These are phyloP conservation scores for Drosophila kanapiae DNA, from an alignment of 1,140 invertebrate genomes.

Conservation along the genomic window DNA sequence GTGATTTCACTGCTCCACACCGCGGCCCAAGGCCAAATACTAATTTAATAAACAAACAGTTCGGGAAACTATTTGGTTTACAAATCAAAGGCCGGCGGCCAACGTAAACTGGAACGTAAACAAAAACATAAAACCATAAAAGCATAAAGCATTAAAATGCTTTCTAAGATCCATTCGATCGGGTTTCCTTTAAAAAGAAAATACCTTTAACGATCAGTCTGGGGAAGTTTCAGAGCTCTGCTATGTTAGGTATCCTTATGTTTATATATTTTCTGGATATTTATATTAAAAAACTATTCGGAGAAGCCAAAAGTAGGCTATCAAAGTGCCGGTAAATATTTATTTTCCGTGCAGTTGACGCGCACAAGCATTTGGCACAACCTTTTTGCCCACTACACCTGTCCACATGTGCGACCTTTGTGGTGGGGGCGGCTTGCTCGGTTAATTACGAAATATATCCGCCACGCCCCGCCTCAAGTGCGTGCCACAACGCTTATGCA, in stretches of 20 bases:
- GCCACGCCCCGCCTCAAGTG: background rate
- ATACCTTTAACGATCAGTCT: no score
- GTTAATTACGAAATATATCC: background rate
- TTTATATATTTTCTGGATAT: no score
- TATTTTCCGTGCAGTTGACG: conserved; percentile 14
- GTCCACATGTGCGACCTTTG: conserved; percentile 24
- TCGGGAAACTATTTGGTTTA: conserved; percentile 72
- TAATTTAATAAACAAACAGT: conserved; percentile 80
- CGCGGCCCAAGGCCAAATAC: conserved; percentile 2
- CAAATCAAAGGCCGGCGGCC: conserved; percentile 51
- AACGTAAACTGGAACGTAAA: conserved; percentile 32
- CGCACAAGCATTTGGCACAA: conserved; percentile 11
- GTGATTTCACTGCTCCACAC: no score
- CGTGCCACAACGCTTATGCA: conserved; percentile 19
- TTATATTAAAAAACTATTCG: no score
- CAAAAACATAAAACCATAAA: no score
- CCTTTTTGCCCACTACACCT: background rate
- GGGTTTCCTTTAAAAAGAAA: no score
- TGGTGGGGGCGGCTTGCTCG: background rate
- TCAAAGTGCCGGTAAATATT: conserved; percentile 1
- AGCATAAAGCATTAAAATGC: no score
- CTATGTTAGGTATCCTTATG: no score
- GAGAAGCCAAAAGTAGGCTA: background rate
- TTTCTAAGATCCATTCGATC: no score
- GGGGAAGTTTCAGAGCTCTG: no score